These are phyloP conservation scores for Notechis scutatus DNA, from an alignment of 2,113 vertebrate species.

Conservation along the genomic window DNA sequence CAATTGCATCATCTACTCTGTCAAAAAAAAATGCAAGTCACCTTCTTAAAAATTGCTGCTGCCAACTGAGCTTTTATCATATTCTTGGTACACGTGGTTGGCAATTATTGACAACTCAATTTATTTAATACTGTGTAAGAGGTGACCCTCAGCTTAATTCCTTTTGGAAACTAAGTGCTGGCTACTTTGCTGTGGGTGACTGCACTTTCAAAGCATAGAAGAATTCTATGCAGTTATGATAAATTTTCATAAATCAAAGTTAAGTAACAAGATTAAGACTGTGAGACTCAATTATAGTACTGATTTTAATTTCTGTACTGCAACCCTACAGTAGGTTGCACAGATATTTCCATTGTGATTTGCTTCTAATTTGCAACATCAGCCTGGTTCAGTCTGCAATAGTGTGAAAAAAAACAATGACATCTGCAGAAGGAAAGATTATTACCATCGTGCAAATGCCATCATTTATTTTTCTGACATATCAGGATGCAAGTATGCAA, in stretches of 20 bases:
- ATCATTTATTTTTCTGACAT: background rate
- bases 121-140: background rate
- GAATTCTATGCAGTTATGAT: background rate
- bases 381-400: background rate
- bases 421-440: background rate
- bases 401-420: background rate
- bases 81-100: background rate
- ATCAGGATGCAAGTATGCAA: background rate
- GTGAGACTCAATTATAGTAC: background rate
- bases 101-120: background rate
- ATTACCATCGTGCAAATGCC: background rate
- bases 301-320: background rate
- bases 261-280: background rate
- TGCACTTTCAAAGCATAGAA: background rate
- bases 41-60: background rate
- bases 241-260: accelerated
- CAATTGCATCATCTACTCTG: background rate
- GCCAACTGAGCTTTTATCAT: background rate
- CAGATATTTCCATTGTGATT: background rate
- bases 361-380: background rate
- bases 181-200: background rate
- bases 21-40: background rate
- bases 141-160: background rate
- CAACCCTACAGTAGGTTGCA: background rate
- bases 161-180: background rate